Evolutionary conservation across 2,797 vertebrate genomes (phyloP).

Genomic region (Micrastur ruficollis): DNA sequence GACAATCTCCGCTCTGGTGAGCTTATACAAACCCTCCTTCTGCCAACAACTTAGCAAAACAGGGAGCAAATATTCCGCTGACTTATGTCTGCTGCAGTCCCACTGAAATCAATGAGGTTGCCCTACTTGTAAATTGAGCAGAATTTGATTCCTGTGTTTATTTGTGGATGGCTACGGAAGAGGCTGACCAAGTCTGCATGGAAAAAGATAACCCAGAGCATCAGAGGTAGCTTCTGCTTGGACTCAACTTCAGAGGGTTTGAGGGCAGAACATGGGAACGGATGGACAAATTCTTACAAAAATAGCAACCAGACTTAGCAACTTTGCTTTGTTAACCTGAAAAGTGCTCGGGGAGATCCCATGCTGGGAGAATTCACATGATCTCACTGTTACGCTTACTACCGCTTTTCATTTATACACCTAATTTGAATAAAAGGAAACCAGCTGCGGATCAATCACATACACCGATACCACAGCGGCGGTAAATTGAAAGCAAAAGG

Average conservation of each 20-base stretch:
- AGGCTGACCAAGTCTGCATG: background rate
- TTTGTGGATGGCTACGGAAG: conserved; percentile 1
- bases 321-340: conserved; percentile 25
- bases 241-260: background rate
- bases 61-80: conserved; percentile 29
- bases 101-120: background rate
- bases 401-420: background rate
- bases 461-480: background rate
- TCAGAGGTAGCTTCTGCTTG: conserved; percentile 27
- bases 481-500: background rate
- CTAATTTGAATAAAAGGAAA: conserved; percentile 17
- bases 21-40: conserved; percentile 19
- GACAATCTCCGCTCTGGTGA: conserved; percentile 6
- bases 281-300: conserved; percentile 26
- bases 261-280: conserved; percentile 19
- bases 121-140: background rate
- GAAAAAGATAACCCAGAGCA: conserved; percentile 18
- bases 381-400: background rate
- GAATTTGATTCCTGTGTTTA: conserved; percentile 40
- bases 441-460: background rate
- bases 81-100: conserved; percentile 47
- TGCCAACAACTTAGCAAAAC: conserved; percentile 61
- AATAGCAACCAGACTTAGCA: background rate
- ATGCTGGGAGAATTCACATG: background rate
- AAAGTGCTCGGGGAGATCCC: conserved; percentile 5